phyloP scores from a whole-genome alignment of 2,888 invertebrate genomes.

The Tenthredo notha region DNA sequence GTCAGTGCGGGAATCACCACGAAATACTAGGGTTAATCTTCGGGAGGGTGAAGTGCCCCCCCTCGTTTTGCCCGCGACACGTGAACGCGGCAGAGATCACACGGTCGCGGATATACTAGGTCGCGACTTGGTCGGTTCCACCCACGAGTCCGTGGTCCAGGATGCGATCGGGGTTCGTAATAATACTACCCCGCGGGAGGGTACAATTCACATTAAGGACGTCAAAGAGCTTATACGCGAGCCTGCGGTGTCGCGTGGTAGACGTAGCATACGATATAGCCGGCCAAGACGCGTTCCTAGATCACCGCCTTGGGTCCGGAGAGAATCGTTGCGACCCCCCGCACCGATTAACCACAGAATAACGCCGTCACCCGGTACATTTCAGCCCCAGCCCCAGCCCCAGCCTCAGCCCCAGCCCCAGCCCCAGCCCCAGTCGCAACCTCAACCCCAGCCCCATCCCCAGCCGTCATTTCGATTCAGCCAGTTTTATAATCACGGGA shows the following conservation, averaged over 20 bases:
- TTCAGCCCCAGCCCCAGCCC: slow-evolving; percentile 56
- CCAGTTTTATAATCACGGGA: slow-evolving; percentile 36
- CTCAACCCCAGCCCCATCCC: slow-evolving; percentile 56
- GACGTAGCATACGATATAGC: slow-evolving; percentile 57
- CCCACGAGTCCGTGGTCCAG: slow-evolving; percentile 51
- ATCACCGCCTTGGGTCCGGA: slow-evolving; percentile 58
- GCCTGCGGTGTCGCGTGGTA: slow-evolving; percentile 52
- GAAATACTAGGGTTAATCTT: background rate
- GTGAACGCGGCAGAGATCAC: slow-evolving; percentile 6
- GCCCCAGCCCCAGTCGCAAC: slow-evolving; percentile 56
- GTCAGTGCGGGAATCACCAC: background rate
- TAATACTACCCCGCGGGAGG: slow-evolving; percentile 4
- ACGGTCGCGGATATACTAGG: slow-evolving; percentile 54
- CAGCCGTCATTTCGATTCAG: slow-evolving; percentile 36
- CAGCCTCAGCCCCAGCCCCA: slow-evolving; percentile 64
- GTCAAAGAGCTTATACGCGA: slow-evolving; percentile 54
- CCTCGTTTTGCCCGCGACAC: slow-evolving; percentile 18
- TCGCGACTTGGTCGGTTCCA: slow-evolving; percentile 55
- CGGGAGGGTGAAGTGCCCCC: slow-evolving; percentile 35
- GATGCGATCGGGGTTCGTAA: background rate
- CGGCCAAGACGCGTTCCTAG: slow-evolving; percentile 57
- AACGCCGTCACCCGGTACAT: slow-evolving; percentile 58
- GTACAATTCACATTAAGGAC: slow-evolving; percentile 51
- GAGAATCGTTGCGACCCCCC: slow-evolving; percentile 56
- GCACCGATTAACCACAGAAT: slow-evolving; percentile 55